These are phyloP conservation scores for Nothura maculosa DNA, from an alignment of 2,797 vertebrate genomes.

Conservation along the genomic window DNA sequence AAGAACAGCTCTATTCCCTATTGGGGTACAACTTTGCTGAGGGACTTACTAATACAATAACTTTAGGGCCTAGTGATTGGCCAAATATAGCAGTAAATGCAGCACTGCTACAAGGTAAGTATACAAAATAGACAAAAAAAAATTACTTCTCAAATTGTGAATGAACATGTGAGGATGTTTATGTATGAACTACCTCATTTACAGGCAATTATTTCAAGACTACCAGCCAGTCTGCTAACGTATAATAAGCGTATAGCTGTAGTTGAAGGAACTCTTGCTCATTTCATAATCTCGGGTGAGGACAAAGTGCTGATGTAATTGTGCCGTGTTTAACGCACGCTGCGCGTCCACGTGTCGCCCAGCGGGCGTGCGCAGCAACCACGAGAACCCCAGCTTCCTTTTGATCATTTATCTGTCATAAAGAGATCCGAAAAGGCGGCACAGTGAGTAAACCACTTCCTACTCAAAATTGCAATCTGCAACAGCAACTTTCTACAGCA, in stretches of 20 bases:
- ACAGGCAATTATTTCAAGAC: background rate
- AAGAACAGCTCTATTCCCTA: background rate
- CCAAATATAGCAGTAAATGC: background rate
- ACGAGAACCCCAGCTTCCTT: conserved; percentile 51
- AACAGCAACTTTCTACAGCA: conserved; percentile 33
- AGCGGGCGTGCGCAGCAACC: conserved; percentile 8
- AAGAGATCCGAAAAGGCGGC: conserved; percentile 9
- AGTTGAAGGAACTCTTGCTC: conserved; percentile 7
- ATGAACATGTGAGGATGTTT: background rate
- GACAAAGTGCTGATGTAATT: conserved; percentile 43
- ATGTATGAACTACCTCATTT: background rate
- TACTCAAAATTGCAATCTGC: conserved; percentile 5
- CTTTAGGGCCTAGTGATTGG: background rate
- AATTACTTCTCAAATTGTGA: background rate
- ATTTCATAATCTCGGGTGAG: conserved; percentile 43
- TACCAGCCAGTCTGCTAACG: background rate
- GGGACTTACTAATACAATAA: background rate
- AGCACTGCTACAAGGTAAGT: background rate
- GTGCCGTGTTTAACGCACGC: background rate
- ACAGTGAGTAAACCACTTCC: conserved; percentile 45
- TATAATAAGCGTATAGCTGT: background rate
- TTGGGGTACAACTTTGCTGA: background rate
- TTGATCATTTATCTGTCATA: conserved; percentile 32
- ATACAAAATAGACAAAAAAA: background rate
- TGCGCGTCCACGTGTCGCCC: background rate